Evolutionary conservation across 2,113 vertebrate genomes (phyloP), one percentile per base, ranked within the genome.

Genomic region (Collichthys lucidus): DNA sequence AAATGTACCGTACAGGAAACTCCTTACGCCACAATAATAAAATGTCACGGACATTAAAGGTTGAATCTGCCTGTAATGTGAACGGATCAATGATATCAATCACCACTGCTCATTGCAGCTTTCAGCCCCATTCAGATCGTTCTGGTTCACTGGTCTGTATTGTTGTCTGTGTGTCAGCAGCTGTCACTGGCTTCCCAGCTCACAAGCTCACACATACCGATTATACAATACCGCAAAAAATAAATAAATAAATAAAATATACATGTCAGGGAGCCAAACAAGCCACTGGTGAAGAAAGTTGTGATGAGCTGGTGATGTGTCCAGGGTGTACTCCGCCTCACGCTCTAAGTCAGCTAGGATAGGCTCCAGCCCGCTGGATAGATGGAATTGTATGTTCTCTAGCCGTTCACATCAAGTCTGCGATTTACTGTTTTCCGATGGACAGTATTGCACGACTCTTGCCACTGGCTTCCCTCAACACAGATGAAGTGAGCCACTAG

Each of bases 111-210:
- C 31, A 15, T 3, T 74, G 64, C 79, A 56, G 57, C 56, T 63
- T 56, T 40, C 72, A 47, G 64, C 10, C 71, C 31, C 63, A 55
- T 69, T 26, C 20, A 69, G 64, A 49, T 40, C 20, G 65, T 57
- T 42, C 40, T 17, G 50, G 26, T 56, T 47, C 17, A 63, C 10
- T n/a, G 56, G 47, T 35, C 49, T 19, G 9, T 19, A 11, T 26
- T 50, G 49, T 64, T 50, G 20, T 17, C 11, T 40, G 35, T 9
- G 60, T 74, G 17, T 31, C 56, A 61, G 12, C 64, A 55, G 47
- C 24, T 44, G 15, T 47, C 64, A 61, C 47, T 5, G 31, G 55
- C 57, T 29, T 35, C 11, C 16, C 29, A 26, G 49, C 31, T 42
- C 63, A 49, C 8, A 19, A 16, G 19, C 49, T 44, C 35, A 35